Base-by-base conservation (phyloP, 2,797 vertebrate genomes). In the Lepus townsendii region DNA sequence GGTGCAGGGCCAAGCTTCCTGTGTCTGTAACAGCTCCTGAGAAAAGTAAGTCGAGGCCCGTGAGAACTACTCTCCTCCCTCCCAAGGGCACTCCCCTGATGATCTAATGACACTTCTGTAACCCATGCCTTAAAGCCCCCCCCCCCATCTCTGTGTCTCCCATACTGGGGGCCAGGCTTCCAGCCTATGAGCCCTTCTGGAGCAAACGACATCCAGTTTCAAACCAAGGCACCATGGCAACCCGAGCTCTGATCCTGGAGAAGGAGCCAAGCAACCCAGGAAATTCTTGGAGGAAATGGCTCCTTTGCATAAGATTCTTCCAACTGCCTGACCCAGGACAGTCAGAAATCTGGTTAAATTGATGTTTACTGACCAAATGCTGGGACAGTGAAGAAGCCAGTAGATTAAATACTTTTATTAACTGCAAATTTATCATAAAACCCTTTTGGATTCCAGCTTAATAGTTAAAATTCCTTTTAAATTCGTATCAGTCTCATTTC, bases 381-480 rank as follows among this genome's bases (percentile, higher is more conserved):
- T 87, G 63, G 42, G 95, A 94, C 47, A 95, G 52, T 8, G 17
- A 72, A 35, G 38, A 91, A 60, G 85, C 26, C 22, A 12, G 50
- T 78, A 27, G 78, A 92, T 14, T 72, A 85, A 50, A 72, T 88
- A 60, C 11, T 89, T 52, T 88, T 26, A 57, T 78, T 88, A 90
- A 77, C n/a, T 38, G 7, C 17, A 83, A 52, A 63, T 93, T 14
- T n/a, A 79, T 93, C 47, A 50, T 71, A 83, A 80, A 60, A 93
- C 30, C 35, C 26, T 60, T 62, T 73, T 35, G 65, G 52, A 47
- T 88, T 95, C 63, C 73, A 89, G 62, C 42, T 30, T 77, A 73
- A 75, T 77, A 72, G n/a, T 38, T 69, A 60, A 83, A 89, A 88
- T 78, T 83, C 73, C 50, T 80, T 94, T 73, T 84, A 38, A 83